Evolutionary conservation across 2,113 vertebrate species (phyloP).

Genomic region (Salvator merianae): DNA sequence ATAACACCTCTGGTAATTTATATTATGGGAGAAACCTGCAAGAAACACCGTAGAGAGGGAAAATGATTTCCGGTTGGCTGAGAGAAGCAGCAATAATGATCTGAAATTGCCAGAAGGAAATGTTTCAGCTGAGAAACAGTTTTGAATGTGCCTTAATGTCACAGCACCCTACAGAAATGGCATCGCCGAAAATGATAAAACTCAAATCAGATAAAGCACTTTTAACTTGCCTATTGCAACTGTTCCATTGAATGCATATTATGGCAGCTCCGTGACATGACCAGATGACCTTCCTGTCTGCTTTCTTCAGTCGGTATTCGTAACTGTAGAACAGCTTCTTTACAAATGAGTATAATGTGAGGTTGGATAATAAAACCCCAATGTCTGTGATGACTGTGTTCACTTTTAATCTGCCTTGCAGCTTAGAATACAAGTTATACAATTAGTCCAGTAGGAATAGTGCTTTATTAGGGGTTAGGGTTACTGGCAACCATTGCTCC

Average conservation of each 20-base stretch:
- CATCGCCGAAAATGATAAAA: background rate
- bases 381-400: background rate
- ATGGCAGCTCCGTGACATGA: too few relatives aligned
- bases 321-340: background rate
- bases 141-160: background rate
- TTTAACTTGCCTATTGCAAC: background rate
- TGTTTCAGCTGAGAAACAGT: background rate
- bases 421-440: background rate
- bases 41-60: background rate
- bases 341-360: background rate
- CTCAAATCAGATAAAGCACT: background rate
- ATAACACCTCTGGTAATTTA: background rate
- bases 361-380: background rate
- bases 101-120: constrained; percentile 1
- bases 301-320: background rate
- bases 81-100: background rate
- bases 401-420: background rate
- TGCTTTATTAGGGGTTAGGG: background rate
- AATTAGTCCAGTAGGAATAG: background rate
- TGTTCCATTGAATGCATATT: background rate
- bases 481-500: background rate
- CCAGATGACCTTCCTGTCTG: background rate
- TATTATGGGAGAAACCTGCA: background rate
- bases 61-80: background rate
- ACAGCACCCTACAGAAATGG: background rate